Base-by-base conservation (phyloP, 2,797 vertebrate genomes). In the Podarcis siculus region DNA sequence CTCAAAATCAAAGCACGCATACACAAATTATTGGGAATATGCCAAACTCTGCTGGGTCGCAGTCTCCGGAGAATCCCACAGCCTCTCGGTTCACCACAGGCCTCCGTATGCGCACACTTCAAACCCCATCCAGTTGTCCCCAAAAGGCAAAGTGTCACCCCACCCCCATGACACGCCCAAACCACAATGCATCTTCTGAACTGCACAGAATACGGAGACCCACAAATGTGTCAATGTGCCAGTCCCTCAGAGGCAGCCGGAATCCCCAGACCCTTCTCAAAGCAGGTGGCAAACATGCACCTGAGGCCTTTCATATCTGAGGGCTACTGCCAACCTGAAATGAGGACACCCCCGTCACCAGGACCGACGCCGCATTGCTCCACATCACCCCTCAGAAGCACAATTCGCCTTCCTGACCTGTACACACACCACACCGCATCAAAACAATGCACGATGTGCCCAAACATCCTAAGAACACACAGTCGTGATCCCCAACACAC, bases 301-400 rank as follows among this genome's bases (percentile, higher is more conserved):
- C 32, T 90, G 94, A 89, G 32, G 39, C 7, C 30, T 67, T 27
- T 19, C 32, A 25, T 21, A 8, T 23, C 37, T 7, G 72, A 27
- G 19, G 15, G 27, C 3, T 30, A 30, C 30, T 30, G 21, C 19
- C 21, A 64, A 5, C 61, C 17, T 23, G 10, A 64, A 64, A 64
- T 64, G 5, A 19, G 21, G 23, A 42, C 61, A 10, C 27, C 39
- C 27, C 6, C 39, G 8, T 19, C 21, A 30, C 30, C 80, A 37
- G 23, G 61, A 55, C 49, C 61, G 17, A 64, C 27, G 3, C 37
- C 69, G 15, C 64, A 10, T 5, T 9, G 23, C 32, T 32, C 12
- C 35, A 58, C 32, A 67, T 27, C 23, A 1, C 27, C 2, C 61
- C 8, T 5, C 35, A 42, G 12, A 1, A 37, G 6, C 9, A 13